Percentiles rank a stretch among this genome's conserved stretches.
phyloP scores from a whole-genome alignment of 2,113 vertebrate species.

The Elachura formosa region DNA sequence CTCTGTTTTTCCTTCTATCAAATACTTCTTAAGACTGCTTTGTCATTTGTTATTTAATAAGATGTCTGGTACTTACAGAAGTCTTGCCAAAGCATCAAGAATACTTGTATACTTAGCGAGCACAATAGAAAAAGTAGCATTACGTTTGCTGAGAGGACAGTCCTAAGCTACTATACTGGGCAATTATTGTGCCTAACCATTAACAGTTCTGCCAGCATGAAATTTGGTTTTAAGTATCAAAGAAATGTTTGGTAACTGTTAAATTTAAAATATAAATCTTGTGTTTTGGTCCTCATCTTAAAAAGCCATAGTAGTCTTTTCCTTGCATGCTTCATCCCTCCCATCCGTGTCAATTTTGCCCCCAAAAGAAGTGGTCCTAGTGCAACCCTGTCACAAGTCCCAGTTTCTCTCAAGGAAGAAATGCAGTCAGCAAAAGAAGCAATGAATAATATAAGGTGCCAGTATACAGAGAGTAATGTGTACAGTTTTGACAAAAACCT shows the following conservation, averaged over 20 bases:
- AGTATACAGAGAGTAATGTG: background rate
- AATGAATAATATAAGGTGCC: background rate
- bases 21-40: background rate
- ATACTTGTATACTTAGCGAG: background rate
- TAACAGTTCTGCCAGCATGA: background rate
- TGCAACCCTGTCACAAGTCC: background rate
- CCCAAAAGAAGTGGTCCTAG: background rate
- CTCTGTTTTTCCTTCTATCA: background rate
- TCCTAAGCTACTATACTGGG: background rate
- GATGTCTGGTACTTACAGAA: background rate
- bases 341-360: background rate
- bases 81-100: background rate
- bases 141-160: background rate
- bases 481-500: background rate
- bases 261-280: background rate
- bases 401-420: background rate
- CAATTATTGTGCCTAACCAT: background rate
- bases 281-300: background rate
- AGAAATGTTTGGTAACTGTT: background rate
- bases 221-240: background rate
- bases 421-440: background rate
- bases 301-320: background rate
- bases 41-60: background rate
- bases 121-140: background rate
- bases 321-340: background rate